Base-by-base conservation (phyloP, 2,797 vertebrate genomes). In the Sebastes oblongus region DNA sequence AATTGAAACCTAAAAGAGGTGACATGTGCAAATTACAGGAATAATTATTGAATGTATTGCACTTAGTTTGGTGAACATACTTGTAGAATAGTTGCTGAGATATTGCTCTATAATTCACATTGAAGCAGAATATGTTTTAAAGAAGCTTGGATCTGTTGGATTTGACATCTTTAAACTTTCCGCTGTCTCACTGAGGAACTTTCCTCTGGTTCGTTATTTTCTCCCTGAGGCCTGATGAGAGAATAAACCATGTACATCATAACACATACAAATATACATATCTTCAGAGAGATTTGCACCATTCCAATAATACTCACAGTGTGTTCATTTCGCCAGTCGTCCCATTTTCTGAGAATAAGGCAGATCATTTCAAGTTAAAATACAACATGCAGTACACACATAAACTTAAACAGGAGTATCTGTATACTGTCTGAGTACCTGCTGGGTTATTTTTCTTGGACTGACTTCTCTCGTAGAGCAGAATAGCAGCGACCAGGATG, bases 401-500 rank as follows among this genome's bases (percentile, higher is more conserved):
- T 8, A 3, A 11, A 60, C 1, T 22, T 6, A 18, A 25, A 67
- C 50, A 20, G 13, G 50, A 52, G 20, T 52, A 14, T 52, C 42
- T 46, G 3, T 18, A 16, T 46, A 6, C 18, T 52, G 8, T 52
- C 20, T 60, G 29, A 27, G 1, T 91, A 95, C 95, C 94, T 90
- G 77, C 74, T 12, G 72, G 7, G 3, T 18, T 1, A 1, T 70
- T 42, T 11, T 86, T 83, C 74, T 74, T 92, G 69, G 95, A 95
- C 0, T 77, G 95, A 25, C 85, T 89, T 1, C 86, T 74, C 92
- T 99, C 98, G 12, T 81, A 99, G 30, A 97, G 80, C 30, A 96
- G 89, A 83, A 99, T 96, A n/a, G 91, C 1, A 5, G 91, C 55
- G 30, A 98, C 95, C 56, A 99, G 86, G 54, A 97, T 0, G 11